Percentiles rank a stretch among this genome's conserved stretches.
Conservation (phyloP, 2,113 vertebrate species). For the Crotalus horridus region DNA sequence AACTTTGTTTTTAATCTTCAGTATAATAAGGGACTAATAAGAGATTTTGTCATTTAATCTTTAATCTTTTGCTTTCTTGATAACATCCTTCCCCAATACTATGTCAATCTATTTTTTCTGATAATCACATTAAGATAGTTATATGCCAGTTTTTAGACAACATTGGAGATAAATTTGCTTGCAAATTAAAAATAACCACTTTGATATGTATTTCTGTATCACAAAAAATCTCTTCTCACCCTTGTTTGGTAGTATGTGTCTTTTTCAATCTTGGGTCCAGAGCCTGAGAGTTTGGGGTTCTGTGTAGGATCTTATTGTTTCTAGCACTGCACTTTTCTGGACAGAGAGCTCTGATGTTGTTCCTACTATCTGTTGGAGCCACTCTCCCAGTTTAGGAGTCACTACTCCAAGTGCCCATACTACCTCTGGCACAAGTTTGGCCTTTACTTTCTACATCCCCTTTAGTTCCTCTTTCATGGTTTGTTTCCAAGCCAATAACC, state of each 20-base stretch:
- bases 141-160: slow-evolving; percentile 7
- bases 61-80: slow-evolving; percentile 46
- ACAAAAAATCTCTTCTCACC: not conserved
- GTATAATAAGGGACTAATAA: slow-evolving; percentile 39
- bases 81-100: not conserved
- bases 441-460: no score
- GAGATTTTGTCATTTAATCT: slow-evolving; percentile 36
- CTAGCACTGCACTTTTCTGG: not conserved
- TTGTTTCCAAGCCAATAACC: not conserved
- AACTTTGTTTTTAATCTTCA: slow-evolving; percentile 36
- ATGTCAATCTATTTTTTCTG: slow-evolving; percentile 36
- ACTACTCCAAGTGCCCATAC: not conserved
- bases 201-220: not conserved
- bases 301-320: not conserved
- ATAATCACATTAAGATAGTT: slow-evolving; percentile 38
- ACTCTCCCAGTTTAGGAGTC: not conserved
- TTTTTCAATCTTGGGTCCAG: not conserved
- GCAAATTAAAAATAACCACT: not conserved
- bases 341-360: not conserved
- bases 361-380: not conserved
- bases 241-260: not conserved
- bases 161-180: not conserved
- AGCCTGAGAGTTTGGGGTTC: not conserved
- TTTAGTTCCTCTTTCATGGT: not conserved
- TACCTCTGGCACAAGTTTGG: no score